These are phyloP conservation scores for Epinephelus awoara DNA, from an alignment of 2,797 vertebrate genomes.

Conservation along the genomic window DNA sequence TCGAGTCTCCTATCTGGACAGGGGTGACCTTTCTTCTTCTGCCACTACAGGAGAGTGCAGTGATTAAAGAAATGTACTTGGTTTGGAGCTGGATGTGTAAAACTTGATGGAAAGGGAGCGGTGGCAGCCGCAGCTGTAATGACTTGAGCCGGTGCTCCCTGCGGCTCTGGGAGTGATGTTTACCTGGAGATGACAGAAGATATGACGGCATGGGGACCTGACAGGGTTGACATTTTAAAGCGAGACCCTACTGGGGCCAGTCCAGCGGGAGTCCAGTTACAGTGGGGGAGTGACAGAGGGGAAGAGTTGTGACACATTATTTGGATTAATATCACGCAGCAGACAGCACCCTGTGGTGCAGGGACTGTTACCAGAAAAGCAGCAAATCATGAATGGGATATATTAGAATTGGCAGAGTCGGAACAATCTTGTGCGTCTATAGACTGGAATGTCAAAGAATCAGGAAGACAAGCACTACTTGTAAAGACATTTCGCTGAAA, in stretches of 20 bases:
- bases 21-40: constrained; percentile 44
- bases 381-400: not conserved
- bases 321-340: constrained; percentile 45
- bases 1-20: constrained; percentile 11
- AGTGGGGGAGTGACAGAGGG: constrained; percentile 23
- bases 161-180: constrained; percentile 38
- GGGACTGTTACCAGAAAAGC: not conserved
- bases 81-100: constrained; percentile 19
- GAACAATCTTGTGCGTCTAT: not conserved
- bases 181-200: constrained; percentile 56
- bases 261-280: constrained; percentile 52
- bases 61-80: constrained; percentile 41
- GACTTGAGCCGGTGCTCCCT: constrained; percentile 30
- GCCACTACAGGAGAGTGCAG: constrained; percentile 5
- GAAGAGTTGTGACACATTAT: constrained; percentile 42
- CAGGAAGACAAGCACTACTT: not conserved
- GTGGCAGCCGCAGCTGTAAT: constrained; percentile 25
- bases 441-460: not conserved
- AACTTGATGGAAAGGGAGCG: constrained; percentile 39
- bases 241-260: constrained; percentile 43
- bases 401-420: constrained; percentile 15
- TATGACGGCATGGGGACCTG: constrained; percentile 43
- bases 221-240: constrained; percentile 73
- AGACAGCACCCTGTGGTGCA: constrained; percentile 6
- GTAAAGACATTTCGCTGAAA: not conserved